phyloP scores from a whole-genome alignment of 2,888 invertebrate species.

The Trissolcus brochymenae region DNA sequence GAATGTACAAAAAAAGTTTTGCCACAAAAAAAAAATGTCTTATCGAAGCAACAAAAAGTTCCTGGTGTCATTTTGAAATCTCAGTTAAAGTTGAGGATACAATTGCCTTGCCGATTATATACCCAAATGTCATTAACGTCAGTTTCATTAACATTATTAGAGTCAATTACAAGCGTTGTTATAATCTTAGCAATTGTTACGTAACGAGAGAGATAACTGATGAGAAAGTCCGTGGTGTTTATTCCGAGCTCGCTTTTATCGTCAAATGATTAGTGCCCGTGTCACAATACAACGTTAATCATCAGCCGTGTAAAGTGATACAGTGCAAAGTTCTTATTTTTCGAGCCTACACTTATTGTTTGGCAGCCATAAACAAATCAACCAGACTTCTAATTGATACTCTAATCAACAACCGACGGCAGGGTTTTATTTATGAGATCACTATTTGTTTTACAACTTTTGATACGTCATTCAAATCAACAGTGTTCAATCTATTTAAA shows the following conservation, averaged over 20 bases:
- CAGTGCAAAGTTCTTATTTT: conserved; percentile 41
- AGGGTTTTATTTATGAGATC: no score
- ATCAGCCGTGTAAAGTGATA: conserved; percentile 29
- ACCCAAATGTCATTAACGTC: no score
- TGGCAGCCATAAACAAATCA: conserved; percentile 9
- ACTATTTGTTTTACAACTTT: no score
- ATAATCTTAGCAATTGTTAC: conserved; percentile 29
- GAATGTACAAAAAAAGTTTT: no score
- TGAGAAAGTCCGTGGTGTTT: conserved; percentile 34
- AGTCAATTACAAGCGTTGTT: no score
- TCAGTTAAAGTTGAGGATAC: no score
- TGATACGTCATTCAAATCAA: no score
- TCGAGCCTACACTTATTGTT: conserved; percentile 30
- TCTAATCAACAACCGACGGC: conserved; percentile 10
- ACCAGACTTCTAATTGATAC: conserved; percentile 15
- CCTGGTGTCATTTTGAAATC: no score
- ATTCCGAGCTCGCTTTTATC: conserved; percentile 35
- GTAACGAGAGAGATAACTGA: conserved; percentile 29
- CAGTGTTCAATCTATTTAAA: no score
- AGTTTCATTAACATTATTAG: no score
- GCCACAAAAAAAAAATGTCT: no score
- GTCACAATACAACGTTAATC: conserved; percentile 34
- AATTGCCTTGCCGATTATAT: background rate
- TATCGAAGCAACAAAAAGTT: no score
- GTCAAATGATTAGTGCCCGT: conserved; percentile 37